phyloP scores from a whole-genome alignment of 1,140 invertebrate genomes.

The Dendrolimus punctatus region DNA sequence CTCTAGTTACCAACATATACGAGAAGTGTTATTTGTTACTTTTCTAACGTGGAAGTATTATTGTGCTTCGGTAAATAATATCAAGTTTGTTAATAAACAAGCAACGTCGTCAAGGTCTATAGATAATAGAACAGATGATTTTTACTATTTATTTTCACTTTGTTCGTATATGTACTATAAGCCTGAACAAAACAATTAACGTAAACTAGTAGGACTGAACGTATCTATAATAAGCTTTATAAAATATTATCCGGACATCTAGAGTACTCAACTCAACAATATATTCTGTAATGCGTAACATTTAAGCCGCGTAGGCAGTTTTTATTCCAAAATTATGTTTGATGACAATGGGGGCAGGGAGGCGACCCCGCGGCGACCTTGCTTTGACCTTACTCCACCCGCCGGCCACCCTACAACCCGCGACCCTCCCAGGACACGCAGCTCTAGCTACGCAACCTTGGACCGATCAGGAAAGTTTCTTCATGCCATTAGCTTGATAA shows the following conservation, averaged over 20 bases:
- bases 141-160: no score
- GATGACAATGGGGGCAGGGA: conserved; percentile 20
- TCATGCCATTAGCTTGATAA: neutral
- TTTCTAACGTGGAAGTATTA: no score
- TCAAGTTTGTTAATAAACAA: no score
- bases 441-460: conserved; percentile 42
- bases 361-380: conserved; percentile 43
- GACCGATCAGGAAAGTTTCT: conserved; percentile 30
- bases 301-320: conserved; percentile 15
- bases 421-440: conserved; percentile 30
- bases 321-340: conserved; percentile 19
- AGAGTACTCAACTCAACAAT: neutral
- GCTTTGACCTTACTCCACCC: conserved; percentile 37
- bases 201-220: no score
- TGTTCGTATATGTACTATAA: no score
- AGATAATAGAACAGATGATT: no score
- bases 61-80: no score
- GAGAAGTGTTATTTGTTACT: no score
- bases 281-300: conserved; percentile 10
- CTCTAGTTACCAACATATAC: no score
- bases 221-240: no score
- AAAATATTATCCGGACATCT: neutral
- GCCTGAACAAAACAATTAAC: no score
- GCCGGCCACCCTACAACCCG: conserved; percentile 13
- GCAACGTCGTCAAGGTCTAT: no score